phyloP scores from a whole-genome alignment of 2,113 vertebrate species.

The Mustelus asterias region DNA sequence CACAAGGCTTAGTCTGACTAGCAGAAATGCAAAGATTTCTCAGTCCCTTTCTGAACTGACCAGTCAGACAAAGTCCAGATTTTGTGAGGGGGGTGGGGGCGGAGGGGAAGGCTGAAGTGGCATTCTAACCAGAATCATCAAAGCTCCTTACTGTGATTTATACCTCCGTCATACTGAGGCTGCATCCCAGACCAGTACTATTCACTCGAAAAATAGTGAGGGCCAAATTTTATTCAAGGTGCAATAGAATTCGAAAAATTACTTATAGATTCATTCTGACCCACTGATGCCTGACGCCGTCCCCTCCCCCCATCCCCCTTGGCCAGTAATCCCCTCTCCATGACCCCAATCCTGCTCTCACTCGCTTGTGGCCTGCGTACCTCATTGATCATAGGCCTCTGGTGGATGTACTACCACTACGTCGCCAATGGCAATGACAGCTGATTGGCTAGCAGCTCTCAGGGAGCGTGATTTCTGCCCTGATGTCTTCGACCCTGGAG shows the following conservation, averaged over 20 bases:
- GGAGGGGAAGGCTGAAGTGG: not conserved
- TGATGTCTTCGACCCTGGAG: not conserved
- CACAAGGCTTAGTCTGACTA: not conserved
- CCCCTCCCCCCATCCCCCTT: too few species aligned
- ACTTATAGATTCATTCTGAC: not conserved
- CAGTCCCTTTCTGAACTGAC: not conserved
- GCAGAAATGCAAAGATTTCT: not conserved
- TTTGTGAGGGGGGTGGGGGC: not conserved
- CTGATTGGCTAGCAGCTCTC: not conserved
- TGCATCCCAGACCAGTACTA: not conserved
- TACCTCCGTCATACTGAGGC: not conserved
- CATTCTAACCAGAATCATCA: not conserved
- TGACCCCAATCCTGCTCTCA: not conserved
- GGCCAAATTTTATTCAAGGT: not conserved
- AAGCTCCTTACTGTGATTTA: not conserved
- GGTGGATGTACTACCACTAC: not conserved
- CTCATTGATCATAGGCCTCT: not conserved
- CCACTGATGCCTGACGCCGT: not conserved
- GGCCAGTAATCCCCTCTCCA: not conserved
- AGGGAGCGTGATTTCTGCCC: too few species aligned
- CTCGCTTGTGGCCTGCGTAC: not conserved
- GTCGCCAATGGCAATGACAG: not conserved
- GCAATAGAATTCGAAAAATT: not conserved
- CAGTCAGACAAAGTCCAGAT: conserved; percentile 3
- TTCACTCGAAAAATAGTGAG: not conserved